A percentile compares a stretch with the other conserved stretches of the same genome.
These are phyloP conservation scores for Cheilosia variabilis DNA, from an alignment of 2,888 invertebrate species.

Conservation along the genomic window DNA sequence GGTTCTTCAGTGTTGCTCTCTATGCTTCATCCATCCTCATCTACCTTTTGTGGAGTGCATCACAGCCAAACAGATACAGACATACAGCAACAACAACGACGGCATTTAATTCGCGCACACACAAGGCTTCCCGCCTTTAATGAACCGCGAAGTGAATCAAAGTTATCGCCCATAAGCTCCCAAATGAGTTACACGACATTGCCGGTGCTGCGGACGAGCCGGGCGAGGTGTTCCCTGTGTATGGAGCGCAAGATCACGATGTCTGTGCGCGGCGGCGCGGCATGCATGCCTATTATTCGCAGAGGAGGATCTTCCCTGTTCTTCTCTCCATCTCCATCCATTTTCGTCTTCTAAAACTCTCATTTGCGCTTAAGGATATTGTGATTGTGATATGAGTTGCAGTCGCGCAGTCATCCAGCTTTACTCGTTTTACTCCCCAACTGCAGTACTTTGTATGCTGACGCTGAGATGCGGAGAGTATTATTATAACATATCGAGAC, in stretches of 20 bases:
- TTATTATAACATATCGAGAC: slow-evolving; percentile 73
- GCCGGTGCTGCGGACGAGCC: not conserved
- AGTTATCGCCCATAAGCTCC: slow-evolving; percentile 77
- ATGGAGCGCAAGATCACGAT: slow-evolving; percentile 60
- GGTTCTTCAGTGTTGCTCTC: slow-evolving; percentile 61
- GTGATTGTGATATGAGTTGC: slow-evolving; percentile 67
- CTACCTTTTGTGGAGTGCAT: slow-evolving; percentile 58
- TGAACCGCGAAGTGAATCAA: slow-evolving; percentile 83
- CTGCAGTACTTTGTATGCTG: slow-evolving; percentile 2
- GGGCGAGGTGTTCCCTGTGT: slow-evolving; percentile 34
- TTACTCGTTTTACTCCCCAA: not conserved
- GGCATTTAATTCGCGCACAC: slow-evolving; percentile 65
- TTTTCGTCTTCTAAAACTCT: slow-evolving; percentile 63
- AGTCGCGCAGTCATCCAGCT: not conserved
- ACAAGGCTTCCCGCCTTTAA: slow-evolving; percentile 79
- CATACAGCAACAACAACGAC: slow-evolving; percentile 26
- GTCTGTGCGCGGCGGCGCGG: slow-evolving; percentile 27
- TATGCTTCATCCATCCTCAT: slow-evolving; percentile 60
- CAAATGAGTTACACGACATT: slow-evolving; percentile 73
- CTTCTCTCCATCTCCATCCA: slow-evolving; percentile 24
- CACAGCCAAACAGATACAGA: slow-evolving; percentile 5
- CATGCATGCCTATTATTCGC: slow-evolving; percentile 62
- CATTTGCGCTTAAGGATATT: slow-evolving; percentile 68
- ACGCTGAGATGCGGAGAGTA: slow-evolving; percentile 20
- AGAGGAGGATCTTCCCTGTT: slow-evolving; percentile 59